Base-by-base conservation (phyloP, 2,113 vertebrate genomes). In the Desmodus rotundus region DNA sequence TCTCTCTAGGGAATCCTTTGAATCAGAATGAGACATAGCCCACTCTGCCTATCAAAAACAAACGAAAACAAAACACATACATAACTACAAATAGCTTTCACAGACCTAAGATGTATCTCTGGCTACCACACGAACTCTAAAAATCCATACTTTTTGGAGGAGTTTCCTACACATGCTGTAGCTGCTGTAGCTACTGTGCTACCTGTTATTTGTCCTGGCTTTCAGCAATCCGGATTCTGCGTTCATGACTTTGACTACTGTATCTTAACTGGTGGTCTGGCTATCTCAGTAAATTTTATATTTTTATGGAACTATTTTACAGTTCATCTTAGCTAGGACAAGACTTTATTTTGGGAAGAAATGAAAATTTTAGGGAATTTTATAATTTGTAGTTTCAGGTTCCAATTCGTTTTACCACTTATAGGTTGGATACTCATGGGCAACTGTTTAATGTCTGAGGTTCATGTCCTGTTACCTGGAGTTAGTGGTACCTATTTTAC, bases 321-420 rank as follows among this genome's bases (percentile, higher is more conserved):
- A 68, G 33, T 50, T 76, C 83, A 76, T 76, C n/a, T 88, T 67
- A 74, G 10, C 33, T 38, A 87, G n/a, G 61, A 14, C 14, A 78
- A 86, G 72, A 22, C 63, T 41, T 33, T 61, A 61, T 41, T 76
- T 74, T 82, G 56, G 74, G 4, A 68, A 45, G 7, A 76, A n/a
- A 95, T 88, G 38, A 74, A 86, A 73, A 47, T 87, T 28, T 95
- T 38, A 87, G 26, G 77, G 3, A 63, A 72, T 86, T 93, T 74
- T 86, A 65, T 65, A 67, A 67, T 38, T 41, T 90, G 6, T 14
- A 72, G 31, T 45, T 80, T 85, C 8, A 47, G 12, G 9, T 84
- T 72, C 19, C 67, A 87, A 73, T 10, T 65, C 65, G 17, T 52
- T 73, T 19, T 72, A 28, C 43, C 10, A 45, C 6, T 47, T 84